Conservation (phyloP, 1,140 invertebrate species). For the Megathymus violae region DNA sequence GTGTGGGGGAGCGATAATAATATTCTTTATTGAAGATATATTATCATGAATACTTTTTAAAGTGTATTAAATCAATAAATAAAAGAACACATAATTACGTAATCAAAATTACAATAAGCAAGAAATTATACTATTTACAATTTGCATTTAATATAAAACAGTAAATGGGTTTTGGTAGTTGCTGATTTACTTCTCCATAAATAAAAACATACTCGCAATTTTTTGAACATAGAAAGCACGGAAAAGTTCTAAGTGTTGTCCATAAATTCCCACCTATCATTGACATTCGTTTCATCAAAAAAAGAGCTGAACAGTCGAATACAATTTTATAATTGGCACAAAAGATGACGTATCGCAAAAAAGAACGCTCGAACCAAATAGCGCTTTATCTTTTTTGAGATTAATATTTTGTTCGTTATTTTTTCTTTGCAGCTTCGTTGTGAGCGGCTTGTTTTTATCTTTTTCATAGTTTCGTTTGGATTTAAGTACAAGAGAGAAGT, state of each 20-base stretch:
- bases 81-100: too few relatives aligned
- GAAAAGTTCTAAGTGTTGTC: constrained; percentile 28
- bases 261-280: constrained; percentile 66
- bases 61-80: too few relatives aligned
- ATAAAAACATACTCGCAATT: neutral
- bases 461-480: constrained; percentile 62
- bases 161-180: too few relatives aligned
- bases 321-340: constrained; percentile 78
- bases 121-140: too few relatives aligned
- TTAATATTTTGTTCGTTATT: constrained; percentile 74
- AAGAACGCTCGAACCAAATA: constrained; percentile 59
- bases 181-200: neutral
- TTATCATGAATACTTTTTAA: too few relatives aligned
- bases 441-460: constrained; percentile 67
- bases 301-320: constrained; percentile 56
- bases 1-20: too few relatives aligned
- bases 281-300: constrained; percentile 54
- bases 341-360: constrained; percentile 76
- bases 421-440: constrained; percentile 59
- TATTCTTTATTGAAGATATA: too few relatives aligned
- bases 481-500: constrained; percentile 40
- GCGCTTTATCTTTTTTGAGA: constrained; percentile 73
- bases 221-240: neutral
- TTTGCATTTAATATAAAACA: too few relatives aligned
- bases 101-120: too few relatives aligned